Evolutionary conservation across 2,888 invertebrate species (phyloP).

Genomic region (Trisateles emortualis): DNA sequence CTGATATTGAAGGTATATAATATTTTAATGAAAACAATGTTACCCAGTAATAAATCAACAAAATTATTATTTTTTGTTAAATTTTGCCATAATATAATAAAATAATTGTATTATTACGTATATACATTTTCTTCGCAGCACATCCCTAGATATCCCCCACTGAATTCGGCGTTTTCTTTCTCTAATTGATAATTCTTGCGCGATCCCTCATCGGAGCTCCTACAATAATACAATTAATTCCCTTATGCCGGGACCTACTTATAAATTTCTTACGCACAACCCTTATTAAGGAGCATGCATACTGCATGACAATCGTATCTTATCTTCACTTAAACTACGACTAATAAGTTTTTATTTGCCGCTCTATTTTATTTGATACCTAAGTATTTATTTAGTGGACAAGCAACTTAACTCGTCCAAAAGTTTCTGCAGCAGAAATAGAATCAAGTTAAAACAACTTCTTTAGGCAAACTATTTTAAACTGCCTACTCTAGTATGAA

Average conservation of each 20-base stretch:
- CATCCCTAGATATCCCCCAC: constrained; percentile 45
- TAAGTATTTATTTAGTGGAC: not conserved
- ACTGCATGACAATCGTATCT: constrained; percentile 23
- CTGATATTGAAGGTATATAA: too few relatives aligned
- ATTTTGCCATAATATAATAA: too few relatives aligned
- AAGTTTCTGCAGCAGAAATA: constrained; percentile 1
- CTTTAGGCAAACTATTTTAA: constrained; percentile 7
- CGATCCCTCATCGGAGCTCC: constrained; percentile 77
- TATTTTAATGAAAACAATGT: too few relatives aligned
- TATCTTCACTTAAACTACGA: not conserved
- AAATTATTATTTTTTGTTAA: too few relatives aligned
- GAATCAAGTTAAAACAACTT: constrained; percentile 7
- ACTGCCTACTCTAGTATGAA: not conserved
- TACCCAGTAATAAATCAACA: too few relatives aligned
- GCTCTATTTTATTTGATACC: not conserved
- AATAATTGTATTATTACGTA: too few relatives aligned
- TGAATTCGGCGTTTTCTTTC: constrained; percentile 69
- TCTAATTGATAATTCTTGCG: constrained; percentile 86
- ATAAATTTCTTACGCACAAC: constrained; percentile 73
- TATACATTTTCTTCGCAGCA: too few relatives aligned
- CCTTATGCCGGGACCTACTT: constrained; percentile 77
- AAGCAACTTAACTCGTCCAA: not conserved
- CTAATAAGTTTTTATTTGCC: too few relatives aligned
- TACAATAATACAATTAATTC: constrained; percentile 87
- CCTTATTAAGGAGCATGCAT: constrained; percentile 62